Percentiles rank a stretch among this genome's conserved stretches.
These are phyloP conservation scores for Hoplostethus mediterraneus DNA, from an alignment of 2,797 vertebrate genomes.

Conservation along the genomic window DNA sequence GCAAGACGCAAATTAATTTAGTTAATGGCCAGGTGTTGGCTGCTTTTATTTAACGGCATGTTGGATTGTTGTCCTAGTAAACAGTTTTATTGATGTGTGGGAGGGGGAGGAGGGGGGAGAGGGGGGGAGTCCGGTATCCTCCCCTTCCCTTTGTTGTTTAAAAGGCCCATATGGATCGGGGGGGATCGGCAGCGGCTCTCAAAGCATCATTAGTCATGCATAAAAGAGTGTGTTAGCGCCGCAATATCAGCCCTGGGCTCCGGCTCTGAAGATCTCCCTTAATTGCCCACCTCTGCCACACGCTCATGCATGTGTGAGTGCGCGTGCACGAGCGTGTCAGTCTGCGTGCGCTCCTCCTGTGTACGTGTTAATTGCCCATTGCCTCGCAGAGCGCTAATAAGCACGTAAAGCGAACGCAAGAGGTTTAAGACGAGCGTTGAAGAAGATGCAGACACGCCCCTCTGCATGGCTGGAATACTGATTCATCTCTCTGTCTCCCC, in stretches of 20 bases:
- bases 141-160: slow-evolving; percentile 81
- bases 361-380: slow-evolving; percentile 65
- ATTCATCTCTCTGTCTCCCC: slow-evolving; percentile 42
- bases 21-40: slow-evolving; percentile 76
- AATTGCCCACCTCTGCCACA: slow-evolving; percentile 82
- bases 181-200: slow-evolving; percentile 80
- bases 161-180: slow-evolving; percentile 84
- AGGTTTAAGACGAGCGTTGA: slow-evolving; percentile 67
- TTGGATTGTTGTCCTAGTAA: slow-evolving; percentile 79
- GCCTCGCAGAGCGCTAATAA: slow-evolving; percentile 71
- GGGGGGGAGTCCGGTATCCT: slow-evolving; percentile 64
- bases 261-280: slow-evolving; percentile 78
- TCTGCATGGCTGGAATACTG: slow-evolving; percentile 65
- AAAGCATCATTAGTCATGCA: slow-evolving; percentile 86
- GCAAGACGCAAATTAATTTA: slow-evolving; percentile 75
- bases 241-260: slow-evolving; percentile 80
- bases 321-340: background rate
- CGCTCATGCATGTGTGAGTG: slow-evolving; percentile 27
- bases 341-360: slow-evolving; percentile 18
- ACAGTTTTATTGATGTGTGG: slow-evolving; percentile 64
- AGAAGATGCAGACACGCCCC: slow-evolving; percentile 66
- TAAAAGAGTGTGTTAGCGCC: slow-evolving; percentile 83
- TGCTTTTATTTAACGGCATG: slow-evolving; percentile 76
- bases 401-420: slow-evolving; percentile 64
- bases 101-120: slow-evolving; percentile 51